A percentile compares a stretch with the other conserved stretches of the same genome.
These are phyloP conservation scores for Trissolcus basalis DNA, from an alignment of 1,140 invertebrate genomes.

Conservation along the genomic window DNA sequence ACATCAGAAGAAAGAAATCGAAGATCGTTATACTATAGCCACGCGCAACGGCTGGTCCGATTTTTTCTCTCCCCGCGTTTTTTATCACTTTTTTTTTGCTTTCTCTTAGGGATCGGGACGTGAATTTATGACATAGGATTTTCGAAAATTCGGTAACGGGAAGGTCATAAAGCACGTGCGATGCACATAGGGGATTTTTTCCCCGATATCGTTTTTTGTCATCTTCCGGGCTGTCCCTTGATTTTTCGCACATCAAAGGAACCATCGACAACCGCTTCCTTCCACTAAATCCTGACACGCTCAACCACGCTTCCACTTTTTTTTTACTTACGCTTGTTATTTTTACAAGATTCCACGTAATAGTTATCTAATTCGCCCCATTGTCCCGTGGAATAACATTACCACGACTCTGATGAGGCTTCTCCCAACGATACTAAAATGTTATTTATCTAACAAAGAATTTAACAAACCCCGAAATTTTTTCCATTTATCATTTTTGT, in stretches of 20 bases:
- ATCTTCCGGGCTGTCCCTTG: constrained; percentile 56
- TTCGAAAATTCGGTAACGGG: constrained; percentile 64
- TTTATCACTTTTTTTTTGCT: constrained; percentile 16
- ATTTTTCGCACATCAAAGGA: constrained; percentile 56
- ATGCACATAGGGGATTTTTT: constrained; percentile 52
- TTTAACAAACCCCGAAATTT: background rate
- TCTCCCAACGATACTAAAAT: background rate
- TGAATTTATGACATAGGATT: constrained; percentile 60
- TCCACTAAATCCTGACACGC: constrained; percentile 56
- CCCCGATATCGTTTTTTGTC: constrained; percentile 47
- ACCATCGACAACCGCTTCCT: constrained; percentile 66
- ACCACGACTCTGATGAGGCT: background rate
- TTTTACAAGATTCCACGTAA: constrained; percentile 43
- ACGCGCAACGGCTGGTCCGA: constrained; percentile 60
- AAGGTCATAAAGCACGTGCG: constrained; percentile 56
- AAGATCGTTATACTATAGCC: constrained; percentile 45
- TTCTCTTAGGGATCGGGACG: constrained; percentile 33
- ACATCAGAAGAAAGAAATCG: constrained; percentile 35
- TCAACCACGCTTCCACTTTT: constrained; percentile 66
- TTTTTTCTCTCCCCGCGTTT: constrained; percentile 48
- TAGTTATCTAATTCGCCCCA: constrained; percentile 35
- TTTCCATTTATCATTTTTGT: too few species aligned
- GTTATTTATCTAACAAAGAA: constrained; percentile 19
- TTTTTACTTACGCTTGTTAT: constrained; percentile 18
- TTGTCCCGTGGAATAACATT: constrained; percentile 20